Base-by-base conservation (phyloP, 2,888 invertebrate genomes). In the Scaptomyza parva region DNA sequence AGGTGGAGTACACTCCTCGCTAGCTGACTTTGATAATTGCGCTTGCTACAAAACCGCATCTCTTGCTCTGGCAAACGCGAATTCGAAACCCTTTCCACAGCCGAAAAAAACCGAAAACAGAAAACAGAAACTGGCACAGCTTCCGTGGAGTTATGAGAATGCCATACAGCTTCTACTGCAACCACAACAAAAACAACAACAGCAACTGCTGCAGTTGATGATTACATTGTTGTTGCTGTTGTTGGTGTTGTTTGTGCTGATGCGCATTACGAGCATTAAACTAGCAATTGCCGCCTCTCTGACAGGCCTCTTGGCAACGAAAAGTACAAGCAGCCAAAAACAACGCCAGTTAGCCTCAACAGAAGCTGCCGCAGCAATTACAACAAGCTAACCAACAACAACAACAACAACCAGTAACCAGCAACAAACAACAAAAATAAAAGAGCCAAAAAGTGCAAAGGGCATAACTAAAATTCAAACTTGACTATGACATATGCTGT, bases 221-320 rank as follows among this genome's bases (percentile, higher is more conserved):
- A 44, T 68, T 43, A 33, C 51, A 28, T 61, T 69, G 62, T 28
- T 57, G 43, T 14, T 47, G 57, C 37, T 61, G 47, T 20, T 52
- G 26, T 41, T 45, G 40, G 12, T 45, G 47, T 22, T 48, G 40
- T 24, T 59, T 53, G 28, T 51, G 58, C 9, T 59, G 62, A 33
- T 59, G 72, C 58, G 68, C 70, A 74, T 72, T 70, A 73, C 58
- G 70, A 41, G 55, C 60, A 74, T 67, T 70, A 76, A 71, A 57
- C 73, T 57, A 62, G 64, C 75, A 76, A 76, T 76, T 75, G 67
- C 67, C 51, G 41, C 44, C 62, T 44, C 51, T 51, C 51, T 63
- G 53, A 59, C 70, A 58, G 44, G 52, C 69, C 57, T 58, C 59
- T 53, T 43, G 67, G 41, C 69, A 59, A 50, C 40, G 18, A 40